A percentile compares a stretch with the other conserved stretches of the same genome.
These are phyloP conservation scores for Colaptes auratus DNA, from an alignment of 2,113 vertebrate species.

Conservation along the genomic window DNA sequence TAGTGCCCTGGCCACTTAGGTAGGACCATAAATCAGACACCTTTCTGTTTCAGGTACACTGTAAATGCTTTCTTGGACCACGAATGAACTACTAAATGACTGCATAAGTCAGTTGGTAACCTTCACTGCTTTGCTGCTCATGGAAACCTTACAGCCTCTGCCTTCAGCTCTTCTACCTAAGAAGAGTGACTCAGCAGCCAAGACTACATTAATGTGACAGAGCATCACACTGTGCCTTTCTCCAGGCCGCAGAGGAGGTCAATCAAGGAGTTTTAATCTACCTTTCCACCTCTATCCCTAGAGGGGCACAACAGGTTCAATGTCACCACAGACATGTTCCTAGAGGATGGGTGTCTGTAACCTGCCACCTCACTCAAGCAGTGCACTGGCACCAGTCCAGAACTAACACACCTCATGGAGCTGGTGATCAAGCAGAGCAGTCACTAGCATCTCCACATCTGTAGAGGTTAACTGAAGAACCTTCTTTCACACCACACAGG, in stretches of 20 bases:
- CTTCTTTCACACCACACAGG: neutral
- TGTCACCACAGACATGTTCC: neutral
- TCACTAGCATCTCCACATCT: neutral
- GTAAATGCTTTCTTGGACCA: neutral
- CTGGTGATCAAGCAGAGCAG: neutral
- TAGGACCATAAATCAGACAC: neutral
- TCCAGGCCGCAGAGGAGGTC: neutral
- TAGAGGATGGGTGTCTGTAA: neutral
- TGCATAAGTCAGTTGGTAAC: neutral
- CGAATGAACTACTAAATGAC: neutral
- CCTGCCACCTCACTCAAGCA: neutral
- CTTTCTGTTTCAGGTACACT: neutral
- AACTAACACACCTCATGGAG: neutral
- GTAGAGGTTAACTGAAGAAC: neutral
- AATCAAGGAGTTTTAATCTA: neutral
- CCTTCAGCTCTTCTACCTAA: neutral
- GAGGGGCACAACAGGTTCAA: neutral
- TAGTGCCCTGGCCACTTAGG: neutral
- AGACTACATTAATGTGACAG: accelerated
- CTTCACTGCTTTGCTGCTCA: neutral
- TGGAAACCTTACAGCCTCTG: neutral
- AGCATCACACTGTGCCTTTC: neutral
- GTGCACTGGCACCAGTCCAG: accelerated
- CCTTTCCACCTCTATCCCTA: neutral
- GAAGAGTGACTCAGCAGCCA: neutral